Evolutionary conservation across 2,113 vertebrate species (phyloP), one percentile per base, ranked within the genome.

Genomic region (Nycticryphes semicollaris): DNA sequence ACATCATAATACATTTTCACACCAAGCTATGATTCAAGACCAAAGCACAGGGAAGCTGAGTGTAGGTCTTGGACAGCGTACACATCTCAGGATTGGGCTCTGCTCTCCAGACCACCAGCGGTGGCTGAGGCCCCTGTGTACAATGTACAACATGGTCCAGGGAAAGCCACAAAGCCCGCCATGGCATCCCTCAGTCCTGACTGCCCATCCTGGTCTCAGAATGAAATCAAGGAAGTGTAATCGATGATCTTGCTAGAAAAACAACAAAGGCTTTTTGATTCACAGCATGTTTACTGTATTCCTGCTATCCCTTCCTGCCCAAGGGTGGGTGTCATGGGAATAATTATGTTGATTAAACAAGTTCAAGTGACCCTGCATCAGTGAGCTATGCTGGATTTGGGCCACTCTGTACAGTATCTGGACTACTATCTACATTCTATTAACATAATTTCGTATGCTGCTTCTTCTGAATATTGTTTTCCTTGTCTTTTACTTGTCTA

Each of bases 61-160:
- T 4, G 12, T 30, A 70, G 45, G 28, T 39, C 82, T 22, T 80
- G 63, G 20, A 18, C 0, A 2, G 10, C 1, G 6, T 3, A 14
- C 24, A 19, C 12, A 9, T 6, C 3, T 43, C 53, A 57, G 66
- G 35, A 18, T 9, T 19, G 39, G 31, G 22, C 31, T 60, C 28
- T 50, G 37, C 67, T 56, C 33, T 23, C 47, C 56, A 31, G 24
- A 62, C 21, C 3, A 5, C 10, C 45, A 43, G 57, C 0, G 3
- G 25, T 23, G 73, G 25, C 43, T 37, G n/a, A 89, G 24, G 35
- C 54, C 77, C 0, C 0, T 5, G 4, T 4, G 10, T 9, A 1
- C 3, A 8, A 43, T 3, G 4, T 3, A 50, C 63, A 33, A 9
- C 62, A 37, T 9, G 9, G 53, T 9, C 39, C 48, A 75, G 16